These are phyloP conservation scores for Nasonia giraulti DNA, from an alignment of 1,140 invertebrate species.

Conservation along the genomic window DNA sequence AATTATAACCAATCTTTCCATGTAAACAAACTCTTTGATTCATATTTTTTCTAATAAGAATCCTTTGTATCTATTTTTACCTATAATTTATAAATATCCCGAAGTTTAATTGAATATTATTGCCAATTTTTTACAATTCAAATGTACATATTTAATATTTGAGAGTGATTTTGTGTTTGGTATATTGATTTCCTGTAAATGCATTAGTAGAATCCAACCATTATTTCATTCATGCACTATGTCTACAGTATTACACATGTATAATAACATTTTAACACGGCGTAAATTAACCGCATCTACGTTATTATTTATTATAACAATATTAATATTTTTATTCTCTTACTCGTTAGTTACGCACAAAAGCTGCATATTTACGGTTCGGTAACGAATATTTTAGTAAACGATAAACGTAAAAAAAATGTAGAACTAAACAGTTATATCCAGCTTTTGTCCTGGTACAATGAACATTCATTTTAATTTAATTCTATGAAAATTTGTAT, in stretches of 20 bases:
- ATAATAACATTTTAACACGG: conserved; percentile 13
- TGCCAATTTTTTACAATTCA: not conserved
- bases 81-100: too few species aligned
- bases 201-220: conserved; percentile 23
- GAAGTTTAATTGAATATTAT: not conserved
- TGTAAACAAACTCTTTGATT: not conserved
- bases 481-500: not conserved
- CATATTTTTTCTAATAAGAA: not conserved
- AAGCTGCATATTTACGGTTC: not conserved
- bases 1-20: too few species aligned
- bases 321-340: not conserved
- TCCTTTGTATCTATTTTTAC: not conserved
- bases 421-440: not conserved
- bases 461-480: not conserved
- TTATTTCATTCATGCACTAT: conserved; percentile 6
- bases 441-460: not conserved
- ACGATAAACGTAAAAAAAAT: not conserved
- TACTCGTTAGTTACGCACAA: not conserved
- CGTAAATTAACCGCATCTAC: not conserved
- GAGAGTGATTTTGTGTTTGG: conserved; percentile 2
- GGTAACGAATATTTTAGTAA: not conserved
- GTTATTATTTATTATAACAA: not conserved
- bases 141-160: conserved; percentile 20
- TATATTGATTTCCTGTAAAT: not conserved
- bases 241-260: not conserved